A percentile compares a stretch with the other conserved stretches of the same genome.
Evolutionary conservation across 2,888 invertebrate genomes (phyloP).

Genomic region (Griposia aprilina): DNA sequence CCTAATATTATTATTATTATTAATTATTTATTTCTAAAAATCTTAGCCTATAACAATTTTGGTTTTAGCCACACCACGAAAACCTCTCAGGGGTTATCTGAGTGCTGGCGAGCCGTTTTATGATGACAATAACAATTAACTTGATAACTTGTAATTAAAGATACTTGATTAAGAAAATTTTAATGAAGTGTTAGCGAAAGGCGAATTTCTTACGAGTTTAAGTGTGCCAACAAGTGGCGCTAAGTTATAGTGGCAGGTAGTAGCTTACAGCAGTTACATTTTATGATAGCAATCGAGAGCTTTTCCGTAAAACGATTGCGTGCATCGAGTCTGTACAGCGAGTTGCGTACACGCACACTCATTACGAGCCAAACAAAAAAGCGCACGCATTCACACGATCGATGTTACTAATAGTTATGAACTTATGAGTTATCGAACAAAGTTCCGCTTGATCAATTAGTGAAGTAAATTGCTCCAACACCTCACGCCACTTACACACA

Average conservation of each 20-base stretch:
- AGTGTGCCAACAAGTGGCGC: slow-evolving; percentile 46
- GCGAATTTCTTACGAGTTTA: slow-evolving; percentile 3
- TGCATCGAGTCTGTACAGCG: slow-evolving; percentile 29
- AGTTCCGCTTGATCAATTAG: slow-evolving; percentile 68
- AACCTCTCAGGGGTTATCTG: too few relatives aligned
- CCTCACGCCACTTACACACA: slow-evolving; percentile 50
- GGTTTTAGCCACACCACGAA: too few relatives aligned
- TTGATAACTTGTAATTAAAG: slow-evolving; percentile 39
- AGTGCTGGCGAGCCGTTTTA: too few relatives aligned
- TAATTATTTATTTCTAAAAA: too few relatives aligned
- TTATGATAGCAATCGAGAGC: slow-evolving; percentile 52
- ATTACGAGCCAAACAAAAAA: slow-evolving; percentile 61
- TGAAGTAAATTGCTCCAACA: slow-evolving; percentile 58
- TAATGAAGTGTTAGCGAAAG: slow-evolving; percentile 48
- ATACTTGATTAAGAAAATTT: slow-evolving; percentile 25
- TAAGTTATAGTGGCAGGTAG: slow-evolving; percentile 39
- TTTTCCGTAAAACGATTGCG: slow-evolving; percentile 60
- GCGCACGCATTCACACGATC: slow-evolving; percentile 66
- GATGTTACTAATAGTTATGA: slow-evolving; percentile 62
- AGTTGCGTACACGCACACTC: slow-evolving; percentile 56
- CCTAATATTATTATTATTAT: too few relatives aligned
- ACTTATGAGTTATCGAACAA: slow-evolving; percentile 65
- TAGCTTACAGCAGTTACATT: slow-evolving; percentile 41
- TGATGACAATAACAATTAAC: too few relatives aligned
- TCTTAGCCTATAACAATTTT: too few relatives aligned